Conservation (phyloP, 2,888 invertebrate genomes). For the Atrina japonica region DNA sequence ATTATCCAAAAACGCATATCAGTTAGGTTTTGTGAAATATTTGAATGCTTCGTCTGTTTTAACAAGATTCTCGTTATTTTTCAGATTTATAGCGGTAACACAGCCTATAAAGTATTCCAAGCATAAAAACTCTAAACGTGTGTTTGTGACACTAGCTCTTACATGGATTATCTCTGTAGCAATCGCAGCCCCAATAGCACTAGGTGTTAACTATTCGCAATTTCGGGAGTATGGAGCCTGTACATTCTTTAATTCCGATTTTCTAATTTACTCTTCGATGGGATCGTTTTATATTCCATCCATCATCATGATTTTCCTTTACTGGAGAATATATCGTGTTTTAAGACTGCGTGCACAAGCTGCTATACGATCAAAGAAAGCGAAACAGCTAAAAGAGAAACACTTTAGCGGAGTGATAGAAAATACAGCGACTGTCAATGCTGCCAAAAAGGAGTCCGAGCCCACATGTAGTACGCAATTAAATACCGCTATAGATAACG, state of each 20-base stretch:
- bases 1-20: no score
- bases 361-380: constrained; percentile 62
- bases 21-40: no score
- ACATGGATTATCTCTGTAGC: constrained; percentile 98
- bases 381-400: constrained; percentile 65
- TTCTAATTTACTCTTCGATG: constrained; percentile 98
- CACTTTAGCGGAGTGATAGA: constrained; percentile 71
- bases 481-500: constrained; percentile 70
- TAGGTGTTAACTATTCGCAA: constrained; percentile 96
- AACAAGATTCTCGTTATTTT: constrained; percentile 46
- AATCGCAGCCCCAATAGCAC: constrained; percentile 97
- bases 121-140: constrained; percentile 93
- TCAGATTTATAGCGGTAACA: constrained; percentile 98
- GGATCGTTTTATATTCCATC: constrained; percentile 99
- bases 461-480: constrained; percentile 72
- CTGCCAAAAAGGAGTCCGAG: constrained; percentile 49
- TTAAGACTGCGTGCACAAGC: constrained; percentile 78
- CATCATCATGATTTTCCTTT: constrained; percentile 98
- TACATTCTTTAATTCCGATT: constrained; percentile 98
- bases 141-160: constrained; percentile 95
- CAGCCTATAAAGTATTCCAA: constrained; percentile 99
- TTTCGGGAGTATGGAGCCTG: constrained; percentile 92
- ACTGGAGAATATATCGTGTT: constrained; percentile 98
- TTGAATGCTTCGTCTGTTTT: no score
- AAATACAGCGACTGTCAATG: constrained; percentile 66